Base-by-base conservation (phyloP, 2,113 vertebrate species). In the Ptyas mucosa region DNA sequence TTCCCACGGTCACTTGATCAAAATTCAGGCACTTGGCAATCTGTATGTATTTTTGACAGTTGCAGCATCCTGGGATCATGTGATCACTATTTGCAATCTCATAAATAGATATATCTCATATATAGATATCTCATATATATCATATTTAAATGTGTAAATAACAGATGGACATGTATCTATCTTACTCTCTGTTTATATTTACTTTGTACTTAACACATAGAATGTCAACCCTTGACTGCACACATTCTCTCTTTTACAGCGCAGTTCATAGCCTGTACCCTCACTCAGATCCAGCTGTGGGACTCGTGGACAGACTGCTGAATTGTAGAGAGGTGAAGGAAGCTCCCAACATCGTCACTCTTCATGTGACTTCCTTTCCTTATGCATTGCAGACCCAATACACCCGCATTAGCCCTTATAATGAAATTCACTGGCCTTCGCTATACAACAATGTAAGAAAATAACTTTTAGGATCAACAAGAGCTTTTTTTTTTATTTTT, bases 361-460 rank as follows among this genome's bases (percentile, higher is more conserved):
- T 99, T 15, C 99, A 99, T 0, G 99, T 99, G 95, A 99, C 99
- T 7, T 99, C 99, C 57, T 99, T 99, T 97, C 99, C 99, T 0
- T 99, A 99, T 0, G 98, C 98, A 2, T 98, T 99, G 92, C 99
- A 99, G 97, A 99, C 99, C 0, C 99, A 99, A 94, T 98, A 97
- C 92, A 99, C 99, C 2, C 99, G 98, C 26, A 98, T 99, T 96
- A 99, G 99, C 95, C 99, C 99, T 11, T 99, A 99, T 97, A 99
- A 99, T 20, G 99, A 99, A 98, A 98, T 99, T 97, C 98, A 99
- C 97, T 99, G 99, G 99, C 99, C 99, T 0, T 98, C 98, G 85
- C 96, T 98, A 57, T 98, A 97, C 97, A 98, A 97, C 87, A 98
- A 98, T 88, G 99, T 99, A 98, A 98, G 98, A 97, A 90, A 51